Evolutionary conservation across 1,140 invertebrate genomes (phyloP).

Genomic region (Caenorhabditis inopinata): DNA sequence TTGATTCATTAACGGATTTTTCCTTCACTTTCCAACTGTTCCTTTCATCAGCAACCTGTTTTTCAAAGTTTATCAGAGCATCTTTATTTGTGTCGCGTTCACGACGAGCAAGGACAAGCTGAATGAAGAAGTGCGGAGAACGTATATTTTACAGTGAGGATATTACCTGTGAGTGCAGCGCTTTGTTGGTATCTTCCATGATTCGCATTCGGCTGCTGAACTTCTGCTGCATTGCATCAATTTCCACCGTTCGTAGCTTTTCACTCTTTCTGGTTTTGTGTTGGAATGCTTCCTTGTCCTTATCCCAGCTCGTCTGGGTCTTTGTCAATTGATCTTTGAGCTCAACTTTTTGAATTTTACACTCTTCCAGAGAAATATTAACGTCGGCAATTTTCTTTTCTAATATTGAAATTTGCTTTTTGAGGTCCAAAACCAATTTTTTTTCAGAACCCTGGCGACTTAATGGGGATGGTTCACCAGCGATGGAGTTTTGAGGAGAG

Average conservation of each 20-base stretch:
- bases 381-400: conserved; percentile 28
- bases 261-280: conserved; percentile 61
- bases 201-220: conserved; percentile 61
- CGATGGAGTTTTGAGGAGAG: background rate
- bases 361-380: conserved; percentile 33
- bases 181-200: conserved; percentile 63
- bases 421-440: conserved; percentile 30
- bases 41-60: conserved; percentile 54
- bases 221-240: conserved; percentile 62
- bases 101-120: conserved; percentile 58
- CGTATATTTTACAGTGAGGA: background rate
- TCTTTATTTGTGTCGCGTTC: conserved; percentile 58
- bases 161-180: conserved; percentile 58
- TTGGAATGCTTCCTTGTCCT: conserved; percentile 55
- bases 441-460: conserved; percentile 31
- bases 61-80: conserved; percentile 46
- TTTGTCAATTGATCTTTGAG: conserved; percentile 52
- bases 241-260: conserved; percentile 55
- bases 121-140: conserved; percentile 1
- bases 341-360: conserved; percentile 54
- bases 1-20: conserved; percentile 41
- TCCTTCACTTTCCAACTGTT: conserved; percentile 50
- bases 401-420: conserved; percentile 35
- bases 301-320: conserved; percentile 44
- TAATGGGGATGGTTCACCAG: background rate